A percentile compares a stretch with the other conserved stretches of the same genome.
Conservation (phyloP, 2,113 vertebrate species). For the Australoheros scitulus region DNA sequence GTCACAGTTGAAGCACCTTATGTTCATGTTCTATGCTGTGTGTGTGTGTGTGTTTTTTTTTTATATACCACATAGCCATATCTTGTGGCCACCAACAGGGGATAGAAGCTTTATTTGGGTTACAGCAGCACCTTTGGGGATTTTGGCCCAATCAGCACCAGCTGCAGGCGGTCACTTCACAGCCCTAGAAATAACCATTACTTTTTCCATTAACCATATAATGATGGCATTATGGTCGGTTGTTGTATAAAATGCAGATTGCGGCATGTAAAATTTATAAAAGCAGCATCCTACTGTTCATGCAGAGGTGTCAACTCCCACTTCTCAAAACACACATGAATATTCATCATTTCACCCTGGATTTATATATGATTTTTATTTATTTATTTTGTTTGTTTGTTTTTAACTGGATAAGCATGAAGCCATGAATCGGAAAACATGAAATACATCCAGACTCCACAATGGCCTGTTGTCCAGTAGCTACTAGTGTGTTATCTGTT, state of each 20-base stretch:
- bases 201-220: not conserved
- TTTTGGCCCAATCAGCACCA: constrained; percentile 45
- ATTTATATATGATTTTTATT: not conserved
- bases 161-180: constrained; percentile 9
- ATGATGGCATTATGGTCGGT: not conserved
- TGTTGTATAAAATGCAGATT: not conserved
- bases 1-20: not conserved
- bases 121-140: constrained; percentile 55
- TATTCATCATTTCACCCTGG: constrained; percentile 28
- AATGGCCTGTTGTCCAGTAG: not conserved
- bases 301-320: constrained; percentile 23
- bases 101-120: constrained; percentile 59
- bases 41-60: not conserved
- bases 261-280: constrained; percentile 11
- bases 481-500: not conserved
- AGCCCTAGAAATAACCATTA: constrained; percentile 34
- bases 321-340: constrained; percentile 19
- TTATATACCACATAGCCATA: constrained; percentile 20
- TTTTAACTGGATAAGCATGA: not conserved
- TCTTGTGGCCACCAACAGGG: constrained; percentile 9
- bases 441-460: not conserved
- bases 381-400: not conserved
- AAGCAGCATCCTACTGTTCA: constrained; percentile 3
- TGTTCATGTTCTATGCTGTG: not conserved
- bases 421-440: not conserved